Evolutionary conservation across 2,888 invertebrate genomes (phyloP).

Genomic region (Bembecia ichneumoniformis): DNA sequence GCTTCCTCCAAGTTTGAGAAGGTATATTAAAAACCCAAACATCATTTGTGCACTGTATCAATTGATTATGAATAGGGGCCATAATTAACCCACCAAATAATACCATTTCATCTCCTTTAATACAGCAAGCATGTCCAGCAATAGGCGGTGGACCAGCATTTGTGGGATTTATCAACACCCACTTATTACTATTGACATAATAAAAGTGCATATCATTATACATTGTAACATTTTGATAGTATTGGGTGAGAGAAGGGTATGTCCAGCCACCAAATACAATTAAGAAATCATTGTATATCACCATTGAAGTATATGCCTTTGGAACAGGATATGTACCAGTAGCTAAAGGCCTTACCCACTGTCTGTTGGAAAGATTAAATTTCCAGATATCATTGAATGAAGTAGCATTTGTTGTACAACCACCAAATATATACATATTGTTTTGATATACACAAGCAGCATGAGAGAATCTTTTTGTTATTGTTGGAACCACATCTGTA

Average conservation of each 20-base stretch:
- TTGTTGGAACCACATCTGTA: constrained; percentile 77
- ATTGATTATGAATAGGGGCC: constrained; percentile 58
- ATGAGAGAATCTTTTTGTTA: constrained; percentile 93
- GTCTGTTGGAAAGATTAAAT: constrained; percentile 87
- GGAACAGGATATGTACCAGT: constrained; percentile 93
- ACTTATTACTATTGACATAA: constrained; percentile 84
- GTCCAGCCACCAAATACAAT: constrained; percentile 97
- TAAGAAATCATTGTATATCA: constrained; percentile 86
- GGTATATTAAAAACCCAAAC: constrained; percentile 90
- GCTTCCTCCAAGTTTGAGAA: constrained; percentile 83
- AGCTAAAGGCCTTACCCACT: constrained; percentile 88
- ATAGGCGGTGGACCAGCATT: constrained; percentile 85
- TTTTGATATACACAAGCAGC: constrained; percentile 87
- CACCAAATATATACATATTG: constrained; percentile 96
- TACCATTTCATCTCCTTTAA: constrained; percentile 86
- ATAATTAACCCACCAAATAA: constrained; percentile 82
- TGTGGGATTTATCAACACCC: constrained; percentile 77
- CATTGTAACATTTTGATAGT: constrained; percentile 87
- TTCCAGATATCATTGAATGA: constrained; percentile 98
- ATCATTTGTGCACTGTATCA: constrained; percentile 80
- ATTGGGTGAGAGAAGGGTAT: constrained; percentile 88
- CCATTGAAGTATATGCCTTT: constrained; percentile 94
- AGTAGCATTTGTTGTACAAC: constrained; percentile 93
- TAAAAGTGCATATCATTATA: constrained; percentile 95
- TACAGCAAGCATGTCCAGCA: constrained; percentile 94